Conservation (phyloP, 1,140 invertebrate species). For the Zelostemma sp. region DNA sequence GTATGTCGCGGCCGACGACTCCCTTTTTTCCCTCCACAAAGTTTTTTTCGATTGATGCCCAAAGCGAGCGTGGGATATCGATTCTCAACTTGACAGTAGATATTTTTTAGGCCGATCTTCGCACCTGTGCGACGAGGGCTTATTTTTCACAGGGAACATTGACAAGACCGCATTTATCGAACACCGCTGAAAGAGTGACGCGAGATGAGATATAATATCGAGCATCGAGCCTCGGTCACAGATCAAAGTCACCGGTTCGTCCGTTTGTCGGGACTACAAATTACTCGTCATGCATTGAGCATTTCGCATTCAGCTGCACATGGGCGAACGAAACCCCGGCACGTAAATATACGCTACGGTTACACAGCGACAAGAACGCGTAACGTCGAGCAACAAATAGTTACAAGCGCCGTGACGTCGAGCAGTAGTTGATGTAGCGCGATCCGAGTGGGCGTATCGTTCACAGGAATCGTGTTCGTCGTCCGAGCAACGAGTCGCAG, state of each 20-base stretch:
- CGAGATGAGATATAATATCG: constrained; percentile 45
- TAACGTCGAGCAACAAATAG: constrained; percentile 30
- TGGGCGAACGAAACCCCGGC: constrained; percentile 18
- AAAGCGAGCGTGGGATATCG: too few species aligned
- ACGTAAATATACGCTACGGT: constrained; percentile 24
- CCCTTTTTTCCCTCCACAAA: too few species aligned
- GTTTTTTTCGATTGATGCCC: too few species aligned
- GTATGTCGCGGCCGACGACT: too few species aligned
- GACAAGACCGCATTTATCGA: constrained; percentile 19
- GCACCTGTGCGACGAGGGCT: constrained; percentile 4
- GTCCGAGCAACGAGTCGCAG: constrained; percentile 7
- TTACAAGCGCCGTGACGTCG: constrained; percentile 21
- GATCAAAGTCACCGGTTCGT: constrained; percentile 43
- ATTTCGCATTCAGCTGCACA: constrained; percentile 23
- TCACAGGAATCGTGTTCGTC: constrained; percentile 2
- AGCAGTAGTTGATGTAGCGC: constrained; percentile 24
- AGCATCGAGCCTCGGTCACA: constrained; percentile 43
- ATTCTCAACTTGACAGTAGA: too few species aligned
- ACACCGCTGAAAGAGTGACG: constrained; percentile 29
- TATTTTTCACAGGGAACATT: constrained; percentile 33
- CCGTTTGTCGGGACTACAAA: constrained; percentile 38
- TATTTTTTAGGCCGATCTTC: constrained; percentile 12
- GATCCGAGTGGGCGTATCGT: constrained; percentile 23
- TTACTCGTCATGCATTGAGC: constrained; percentile 39
- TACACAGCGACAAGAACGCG: constrained; percentile 22